A percentile compares a stretch with the other conserved stretches of the same genome.
phyloP scores from a whole-genome alignment of 1,140 invertebrate genomes.

The Drosophila suzukii region DNA sequence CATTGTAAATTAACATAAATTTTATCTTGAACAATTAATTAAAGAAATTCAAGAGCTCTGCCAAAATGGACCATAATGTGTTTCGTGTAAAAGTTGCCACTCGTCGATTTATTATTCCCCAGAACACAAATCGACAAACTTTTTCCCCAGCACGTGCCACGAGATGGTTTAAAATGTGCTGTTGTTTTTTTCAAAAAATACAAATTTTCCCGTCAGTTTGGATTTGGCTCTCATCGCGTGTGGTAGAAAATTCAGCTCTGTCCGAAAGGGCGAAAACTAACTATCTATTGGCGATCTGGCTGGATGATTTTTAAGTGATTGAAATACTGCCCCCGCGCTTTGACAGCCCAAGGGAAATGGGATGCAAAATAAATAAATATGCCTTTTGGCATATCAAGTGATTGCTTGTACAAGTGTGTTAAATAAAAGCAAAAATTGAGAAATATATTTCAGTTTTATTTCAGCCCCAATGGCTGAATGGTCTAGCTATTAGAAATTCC shows the following conservation, averaged over 20 bases:
- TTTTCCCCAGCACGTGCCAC: conserved; percentile 20
- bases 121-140: conserved; percentile 24
- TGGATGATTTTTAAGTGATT: conserved; percentile 26
- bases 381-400: conserved; percentile 25
- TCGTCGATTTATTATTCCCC: conserved; percentile 30
- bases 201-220: conserved; percentile 10
- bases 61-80: conserved; percentile 23
- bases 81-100: conserved; percentile 18
- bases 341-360: conserved; percentile 22
- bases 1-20: conserved; percentile 55
- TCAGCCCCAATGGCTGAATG: conserved; percentile 20
- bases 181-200: background rate
- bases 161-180: background rate
- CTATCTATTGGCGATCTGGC: background rate
- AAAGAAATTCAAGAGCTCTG: conserved; percentile 29
- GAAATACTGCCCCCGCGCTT: conserved; percentile 1
- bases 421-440: conserved; percentile 27
- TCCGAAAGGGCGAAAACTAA: conserved; percentile 8
- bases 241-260: conserved; percentile 9
- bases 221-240: conserved; percentile 22
- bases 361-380: conserved; percentile 37
- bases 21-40: conserved; percentile 60
- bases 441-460: conserved; percentile 17
- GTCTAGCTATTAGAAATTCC: conserved; percentile 6
- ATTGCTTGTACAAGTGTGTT: conserved; percentile 22